Percentiles rank a stretch among this genome's conserved stretches.
phyloP scores from a whole-genome alignment of 1,140 invertebrate species.

The Drosophila novamexicana region DNA sequence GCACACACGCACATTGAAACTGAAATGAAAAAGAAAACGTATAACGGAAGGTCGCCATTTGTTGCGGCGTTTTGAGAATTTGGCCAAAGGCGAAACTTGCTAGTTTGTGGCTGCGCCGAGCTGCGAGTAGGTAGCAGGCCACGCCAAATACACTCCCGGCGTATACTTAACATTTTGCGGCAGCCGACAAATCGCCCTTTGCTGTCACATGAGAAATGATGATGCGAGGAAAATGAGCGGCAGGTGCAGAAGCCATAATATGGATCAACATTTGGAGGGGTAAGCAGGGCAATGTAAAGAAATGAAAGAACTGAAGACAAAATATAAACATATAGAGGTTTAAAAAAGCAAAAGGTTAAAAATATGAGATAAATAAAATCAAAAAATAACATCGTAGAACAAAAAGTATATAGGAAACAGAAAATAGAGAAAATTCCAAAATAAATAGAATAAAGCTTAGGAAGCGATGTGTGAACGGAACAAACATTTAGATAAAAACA shows the following conservation, averaged over 20 bases:
- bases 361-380: no score
- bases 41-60: conserved; percentile 68
- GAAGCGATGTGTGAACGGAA: not conserved
- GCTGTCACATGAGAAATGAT: no score
- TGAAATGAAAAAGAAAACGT: conserved; percentile 51
- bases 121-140: not conserved
- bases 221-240: not conserved
- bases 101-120: conserved; percentile 10
- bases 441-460: not conserved
- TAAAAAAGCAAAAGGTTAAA: no score
- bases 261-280: no score
- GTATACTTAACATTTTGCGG: conserved; percentile 39
- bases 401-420: not conserved
- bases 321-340: no score
- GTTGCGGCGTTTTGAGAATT: conserved; percentile 78
- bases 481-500: not conserved
- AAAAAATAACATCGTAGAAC: no score
- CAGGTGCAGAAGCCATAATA: not conserved
- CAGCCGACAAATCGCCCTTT: not conserved
- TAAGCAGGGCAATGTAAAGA: not conserved
- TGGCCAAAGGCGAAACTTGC: conserved; percentile 14
- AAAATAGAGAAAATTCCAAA: not conserved
- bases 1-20: conserved; percentile 13
- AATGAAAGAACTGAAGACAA: no score
- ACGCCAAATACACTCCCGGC: conserved; percentile 6